Base-by-base conservation (phyloP, 2,888 invertebrate species). In the Formica aserva region DNA sequence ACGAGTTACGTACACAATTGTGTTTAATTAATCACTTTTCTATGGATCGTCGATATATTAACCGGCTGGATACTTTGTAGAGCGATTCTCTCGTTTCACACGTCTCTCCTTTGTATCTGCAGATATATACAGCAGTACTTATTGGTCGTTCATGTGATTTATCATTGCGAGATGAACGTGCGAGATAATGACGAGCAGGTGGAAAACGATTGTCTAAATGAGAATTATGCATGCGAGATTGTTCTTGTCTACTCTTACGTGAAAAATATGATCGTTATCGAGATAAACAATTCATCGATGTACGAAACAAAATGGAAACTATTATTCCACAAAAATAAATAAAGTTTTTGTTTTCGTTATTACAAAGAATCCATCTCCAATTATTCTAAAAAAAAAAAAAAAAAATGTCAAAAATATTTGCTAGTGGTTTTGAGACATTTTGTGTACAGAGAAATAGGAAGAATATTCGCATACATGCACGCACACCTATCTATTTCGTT, bases 61-160 rank as follows among this genome's bases (percentile, higher is more conserved):
- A 69, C 69, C 66, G 41, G 41, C 6, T 52, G 9, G 32, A 18
- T 60, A 60, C 26, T 72, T 45, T 32, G 60, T 72, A 60, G 45
- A 80, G 13, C 22, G 9, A 45, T 65, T 84, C 87, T 86, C 87
- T 86, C 87, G 91, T 83, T 89, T 90, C 86, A 87, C 86, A 87
- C 87, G 87, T 75, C 78, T 85, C 85, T 80, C 84, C 84, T 77
- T 82, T 72, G 32, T 72, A 45, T 35, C 18, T 32, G 22, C 41
- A 60, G 41, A 78, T 60, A 32, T 26, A 15, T 65, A 29, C 85
- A 88, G n/a, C n/a, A 8, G 85, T 91, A 88, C 91, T 92, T 92
- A 92, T 91, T 90, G 92, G 90, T 83, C 89, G 88, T 88, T 91
- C 86, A 84, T 86, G 84, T 92, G 91, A 93, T 93, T 92, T 92